Percentiles rank a stretch among this genome's conserved stretches.
phyloP scores from a whole-genome alignment of 2,797 vertebrate genomes.

The Champsocephalus gunnari region DNA sequence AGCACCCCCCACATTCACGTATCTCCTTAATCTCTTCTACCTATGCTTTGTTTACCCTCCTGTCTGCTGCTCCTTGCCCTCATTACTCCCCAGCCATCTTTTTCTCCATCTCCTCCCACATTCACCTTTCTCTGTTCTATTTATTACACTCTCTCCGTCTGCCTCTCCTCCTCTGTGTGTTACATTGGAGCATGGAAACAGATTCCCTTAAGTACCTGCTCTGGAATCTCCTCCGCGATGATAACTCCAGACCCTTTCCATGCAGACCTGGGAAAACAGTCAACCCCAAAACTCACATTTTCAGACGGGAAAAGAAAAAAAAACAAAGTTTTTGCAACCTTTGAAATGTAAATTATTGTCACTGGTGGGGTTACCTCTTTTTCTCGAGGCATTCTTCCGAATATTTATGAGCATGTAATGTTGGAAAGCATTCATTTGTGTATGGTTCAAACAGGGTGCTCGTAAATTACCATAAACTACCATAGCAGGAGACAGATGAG shows the following conservation, averaged over 20 bases:
- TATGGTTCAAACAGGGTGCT: slow-evolving; percentile 64
- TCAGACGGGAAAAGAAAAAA: slow-evolving; percentile 22
- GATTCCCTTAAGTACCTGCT: slow-evolving; percentile 75
- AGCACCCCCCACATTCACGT: slow-evolving; percentile 23
- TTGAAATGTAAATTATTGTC: slow-evolving; percentile 70
- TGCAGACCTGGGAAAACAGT: slow-evolving; percentile 65
- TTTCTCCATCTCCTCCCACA: slow-evolving; percentile 51
- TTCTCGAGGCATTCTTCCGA: slow-evolving; percentile 36
- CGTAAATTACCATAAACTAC: slow-evolving; percentile 64
- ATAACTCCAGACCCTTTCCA: slow-evolving; percentile 78
- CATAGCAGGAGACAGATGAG: slow-evolving; percentile 68
- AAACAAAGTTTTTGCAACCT: slow-evolving; percentile 51
- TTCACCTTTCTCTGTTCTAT: slow-evolving; percentile 55
- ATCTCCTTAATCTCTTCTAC: slow-evolving; percentile 59
- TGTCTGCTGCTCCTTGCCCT: slow-evolving; percentile 48
- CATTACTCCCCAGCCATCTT: slow-evolving; percentile 40
- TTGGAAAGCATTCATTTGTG: slow-evolving; percentile 62
- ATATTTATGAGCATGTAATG: slow-evolving; percentile 68
- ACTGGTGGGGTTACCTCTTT: slow-evolving; percentile 52
- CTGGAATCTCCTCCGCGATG: slow-evolving; percentile 70
- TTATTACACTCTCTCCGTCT: slow-evolving; percentile 61
- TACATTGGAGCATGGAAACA: slow-evolving; percentile 69
- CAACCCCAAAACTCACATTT: slow-evolving; percentile 51
- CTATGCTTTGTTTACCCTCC: slow-evolving; percentile 64
- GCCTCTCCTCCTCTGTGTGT: slow-evolving; percentile 47